Conservation (phyloP, 2,888 invertebrate genomes). For the Timema podura region DNA sequence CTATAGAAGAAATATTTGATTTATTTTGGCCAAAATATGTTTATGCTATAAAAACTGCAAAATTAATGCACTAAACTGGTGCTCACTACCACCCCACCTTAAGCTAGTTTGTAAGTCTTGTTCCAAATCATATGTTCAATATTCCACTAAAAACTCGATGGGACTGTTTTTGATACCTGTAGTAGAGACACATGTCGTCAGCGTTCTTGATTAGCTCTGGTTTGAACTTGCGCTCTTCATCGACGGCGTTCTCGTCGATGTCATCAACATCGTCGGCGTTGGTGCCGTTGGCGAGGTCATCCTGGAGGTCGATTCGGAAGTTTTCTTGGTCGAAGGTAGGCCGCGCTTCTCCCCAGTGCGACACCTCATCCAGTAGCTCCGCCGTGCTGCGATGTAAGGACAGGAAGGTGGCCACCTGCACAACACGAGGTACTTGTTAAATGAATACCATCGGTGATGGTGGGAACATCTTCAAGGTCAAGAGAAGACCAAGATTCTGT, state of each 20-base stretch:
- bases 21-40: too few relatives aligned
- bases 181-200: conserved; percentile 46
- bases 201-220: conserved; percentile 18
- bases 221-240: conserved; percentile 35
- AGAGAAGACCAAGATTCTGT: conserved; percentile 53
- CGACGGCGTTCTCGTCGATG: conserved; percentile 49
- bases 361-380: conserved; percentile 53
- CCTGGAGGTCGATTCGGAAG: conserved; percentile 52
- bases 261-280: conserved; percentile 54
- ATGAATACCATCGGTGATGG: conserved; percentile 51
- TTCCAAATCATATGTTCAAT: background rate
- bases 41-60: too few relatives aligned
- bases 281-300: conserved; percentile 44
- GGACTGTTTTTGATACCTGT: conserved; percentile 43
- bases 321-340: conserved; percentile 55
- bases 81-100: too few relatives aligned
- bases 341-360: conserved; percentile 54
- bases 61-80: too few relatives aligned
- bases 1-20: too few relatives aligned
- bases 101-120: too few relatives aligned
- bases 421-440: too few relatives aligned
- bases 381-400: conserved; percentile 55
- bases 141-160: background rate
- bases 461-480: conserved; percentile 53
- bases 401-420: conserved; percentile 54